Evolutionary conservation across 2,113 vertebrate genomes (phyloP), one percentile per base, ranked within the genome.

Genomic region (Bucco capensis): DNA sequence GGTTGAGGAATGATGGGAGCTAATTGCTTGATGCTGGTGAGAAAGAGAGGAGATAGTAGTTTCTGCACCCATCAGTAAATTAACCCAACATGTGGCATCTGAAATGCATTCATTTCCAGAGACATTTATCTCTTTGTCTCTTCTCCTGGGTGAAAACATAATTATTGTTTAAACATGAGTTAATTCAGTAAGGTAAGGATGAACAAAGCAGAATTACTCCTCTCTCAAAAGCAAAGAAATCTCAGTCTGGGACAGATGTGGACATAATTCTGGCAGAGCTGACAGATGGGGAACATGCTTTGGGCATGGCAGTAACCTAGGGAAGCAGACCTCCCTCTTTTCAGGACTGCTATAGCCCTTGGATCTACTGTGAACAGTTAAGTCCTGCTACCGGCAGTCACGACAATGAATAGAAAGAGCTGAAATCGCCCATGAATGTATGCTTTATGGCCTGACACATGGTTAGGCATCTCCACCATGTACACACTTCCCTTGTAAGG

Each of bases 111-210:
- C 83, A 85, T 92, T 97, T 95, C 80, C 89, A 95, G 64, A 74
- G 90, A 89, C 60, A 49, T 96, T 94, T 93, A 95, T 95, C 89
- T 95, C 89, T 92, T 90, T 91, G 88, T 67, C 88, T 94, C 24
- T 84, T 95, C 92, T 95, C 87, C 31, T 47, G 77, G 65, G 85
- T 84, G 90, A 92, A 96, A 96, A 96, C 92, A 91, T 96, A 96
- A 96, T 93, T 96, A 94, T 95, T 96, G 95, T 95, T 96, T 96
- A 97, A 96, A 95, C 86, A 81, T 67, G 87, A 96, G 94, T 96
- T 97, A 97, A 97, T 95, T 96, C 95, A 85, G 90, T 85, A 88
- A 96, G 94, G 92, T 92, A 71, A 87, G 33, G 85, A 95, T 97
- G 96, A 95, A 96, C 96, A 95, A 83, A 40, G 57, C 79, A 88